These are phyloP conservation scores for Agrotis clavis DNA, from an alignment of 2,888 invertebrate genomes.

Conservation along the genomic window DNA sequence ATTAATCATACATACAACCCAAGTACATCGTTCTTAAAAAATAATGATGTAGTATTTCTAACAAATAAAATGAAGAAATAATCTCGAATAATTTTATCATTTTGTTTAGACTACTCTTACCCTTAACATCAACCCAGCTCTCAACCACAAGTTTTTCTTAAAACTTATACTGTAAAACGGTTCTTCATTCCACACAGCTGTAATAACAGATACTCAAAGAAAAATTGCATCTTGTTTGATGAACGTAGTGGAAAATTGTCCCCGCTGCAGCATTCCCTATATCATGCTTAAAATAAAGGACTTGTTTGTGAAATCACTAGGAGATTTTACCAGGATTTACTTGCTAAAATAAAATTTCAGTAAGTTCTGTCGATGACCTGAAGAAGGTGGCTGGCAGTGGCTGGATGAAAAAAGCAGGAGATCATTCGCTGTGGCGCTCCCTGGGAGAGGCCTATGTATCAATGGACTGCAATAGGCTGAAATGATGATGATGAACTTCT, in stretches of 20 bases:
- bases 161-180: constrained; percentile 36
- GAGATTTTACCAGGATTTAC: constrained; percentile 9
- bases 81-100: background rate
- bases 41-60: no score
- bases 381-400: no score
- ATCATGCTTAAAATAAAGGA: constrained; percentile 49
- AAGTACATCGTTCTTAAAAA: no score
- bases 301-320: constrained; percentile 41
- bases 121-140: background rate
- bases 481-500: no score
- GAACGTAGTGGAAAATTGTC: constrained; percentile 73
- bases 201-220: constrained; percentile 51
- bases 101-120: background rate
- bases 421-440: no score
- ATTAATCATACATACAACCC: no score
- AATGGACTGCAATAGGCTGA: no score
- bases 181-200: constrained; percentile 42
- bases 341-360: background rate
- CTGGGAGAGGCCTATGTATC: no score
- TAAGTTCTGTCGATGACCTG: no score
- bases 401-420: no score
- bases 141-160: constrained; percentile 2
- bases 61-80: background rate
- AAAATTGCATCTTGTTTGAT: constrained; percentile 60
- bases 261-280: constrained; percentile 53